Evolutionary conservation across 2,888 invertebrate genomes (phyloP).

Genomic region (Allolobophora icterica): DNA sequence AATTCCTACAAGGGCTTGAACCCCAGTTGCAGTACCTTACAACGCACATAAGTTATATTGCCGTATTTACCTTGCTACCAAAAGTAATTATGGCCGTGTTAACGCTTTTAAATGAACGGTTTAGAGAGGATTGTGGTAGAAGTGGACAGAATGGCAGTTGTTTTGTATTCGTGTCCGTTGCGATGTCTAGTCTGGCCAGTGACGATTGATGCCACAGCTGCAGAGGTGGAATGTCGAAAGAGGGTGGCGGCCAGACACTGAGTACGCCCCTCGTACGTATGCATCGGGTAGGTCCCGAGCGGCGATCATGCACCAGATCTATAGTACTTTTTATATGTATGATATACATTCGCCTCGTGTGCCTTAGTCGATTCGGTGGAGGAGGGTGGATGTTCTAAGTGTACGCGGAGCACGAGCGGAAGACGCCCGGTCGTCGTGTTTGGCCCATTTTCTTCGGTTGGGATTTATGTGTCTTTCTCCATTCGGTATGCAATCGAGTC

Average conservation of each 20-base stretch:
- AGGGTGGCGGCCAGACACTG: neutral
- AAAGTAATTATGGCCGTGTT: neutral
- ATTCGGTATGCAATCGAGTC: neutral
- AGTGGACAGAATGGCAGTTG: no score
- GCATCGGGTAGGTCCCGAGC: no score
- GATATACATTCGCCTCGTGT: slow-evolving; percentile 3
- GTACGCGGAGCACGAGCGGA: slow-evolving; percentile 2
- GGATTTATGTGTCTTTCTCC: slow-evolving; percentile 10
- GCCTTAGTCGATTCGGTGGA: neutral
- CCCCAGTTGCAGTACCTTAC: no score
- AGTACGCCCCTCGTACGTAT: neutral
- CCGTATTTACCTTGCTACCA: no score
- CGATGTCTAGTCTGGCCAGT: neutral
- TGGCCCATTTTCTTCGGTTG: neutral
- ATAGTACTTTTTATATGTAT: no score
- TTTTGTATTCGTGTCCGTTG: neutral
- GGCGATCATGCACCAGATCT: no score
- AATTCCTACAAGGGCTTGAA: no score
- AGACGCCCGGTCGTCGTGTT: neutral
- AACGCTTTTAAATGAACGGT: neutral
- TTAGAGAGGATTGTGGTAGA: neutral
- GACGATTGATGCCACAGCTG: neutral
- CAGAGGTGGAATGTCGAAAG: neutral
- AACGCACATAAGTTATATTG: no score
- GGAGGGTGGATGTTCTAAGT: neutral